phyloP scores from a whole-genome alignment of 2,888 invertebrate genomes.

The Hypselothyrea guttata region DNA sequence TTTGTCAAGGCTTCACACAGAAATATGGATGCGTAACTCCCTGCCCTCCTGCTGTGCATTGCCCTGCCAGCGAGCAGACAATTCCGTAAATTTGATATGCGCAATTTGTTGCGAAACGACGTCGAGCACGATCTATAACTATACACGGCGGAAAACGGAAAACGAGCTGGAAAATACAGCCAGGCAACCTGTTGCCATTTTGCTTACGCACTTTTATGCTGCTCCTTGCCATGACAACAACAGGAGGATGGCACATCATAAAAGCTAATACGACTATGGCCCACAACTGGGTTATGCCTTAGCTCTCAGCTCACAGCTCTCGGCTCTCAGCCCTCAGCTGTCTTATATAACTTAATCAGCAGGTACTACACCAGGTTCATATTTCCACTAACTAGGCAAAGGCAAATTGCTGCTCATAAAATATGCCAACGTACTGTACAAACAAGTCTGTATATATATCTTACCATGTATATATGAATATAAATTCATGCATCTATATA shows the following conservation, averaged over 20 bases:
- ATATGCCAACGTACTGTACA: background rate
- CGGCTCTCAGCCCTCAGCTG: too few species aligned
- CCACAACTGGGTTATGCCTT: conserved; percentile 38
- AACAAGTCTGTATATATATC: too few species aligned
- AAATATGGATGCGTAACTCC: conserved; percentile 29
- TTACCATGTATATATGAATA: background rate
- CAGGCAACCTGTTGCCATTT: conserved; percentile 50
- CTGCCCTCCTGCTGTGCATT: conserved; percentile 12
- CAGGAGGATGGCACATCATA: conserved; percentile 43
- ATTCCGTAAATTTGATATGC: conserved; percentile 76
- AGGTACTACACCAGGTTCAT: conserved; percentile 31
- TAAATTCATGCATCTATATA: background rate
- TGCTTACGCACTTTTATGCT: conserved; percentile 55
- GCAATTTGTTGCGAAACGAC: conserved; percentile 71
- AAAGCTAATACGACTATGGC: conserved; percentile 53
- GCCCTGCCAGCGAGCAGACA: conserved; percentile 45
- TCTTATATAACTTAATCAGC: conserved; percentile 53
- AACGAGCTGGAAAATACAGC: conserved; percentile 3
- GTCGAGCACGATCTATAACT: conserved; percentile 49
- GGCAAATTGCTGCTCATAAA: conserved; percentile 33
- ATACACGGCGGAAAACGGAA: background rate
- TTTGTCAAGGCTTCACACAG: conserved; percentile 56
- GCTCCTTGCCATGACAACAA: conserved; percentile 15
- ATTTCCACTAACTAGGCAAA: conserved; percentile 31
- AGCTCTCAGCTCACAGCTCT: conserved; percentile 20